Conservation (phyloP, 1,140 invertebrate species). For the Papilio xuthus region DNA sequence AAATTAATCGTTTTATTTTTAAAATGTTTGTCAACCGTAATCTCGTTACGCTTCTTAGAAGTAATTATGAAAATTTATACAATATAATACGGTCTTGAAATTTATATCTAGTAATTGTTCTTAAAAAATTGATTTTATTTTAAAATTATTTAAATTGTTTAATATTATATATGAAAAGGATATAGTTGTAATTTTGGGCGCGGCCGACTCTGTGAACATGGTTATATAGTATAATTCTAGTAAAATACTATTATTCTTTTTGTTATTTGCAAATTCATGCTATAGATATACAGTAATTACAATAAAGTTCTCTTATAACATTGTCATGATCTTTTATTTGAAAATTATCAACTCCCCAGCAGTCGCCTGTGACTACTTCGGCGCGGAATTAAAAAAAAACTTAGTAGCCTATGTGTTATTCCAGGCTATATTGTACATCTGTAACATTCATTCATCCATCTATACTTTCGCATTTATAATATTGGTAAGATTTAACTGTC, state of each 20-base stretch:
- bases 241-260: slow-evolving; percentile 72
- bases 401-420: too few species aligned
- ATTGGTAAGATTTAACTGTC: too few species aligned
- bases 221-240: slow-evolving; percentile 77
- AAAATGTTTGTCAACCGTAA: slow-evolving; percentile 47
- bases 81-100: slow-evolving; percentile 53
- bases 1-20: slow-evolving; percentile 22
- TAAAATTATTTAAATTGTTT: slow-evolving; percentile 66
- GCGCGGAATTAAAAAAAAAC: neutral
- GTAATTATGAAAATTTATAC: slow-evolving; percentile 64
- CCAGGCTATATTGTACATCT: too few species aligned
- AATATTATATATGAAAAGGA: slow-evolving; percentile 46
- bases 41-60: slow-evolving; percentile 69
- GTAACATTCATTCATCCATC: too few species aligned
- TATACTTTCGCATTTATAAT: too few species aligned
- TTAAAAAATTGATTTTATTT: slow-evolving; percentile 52
- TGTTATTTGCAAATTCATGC: slow-evolving; percentile 80
- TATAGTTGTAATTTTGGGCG: slow-evolving; percentile 67
- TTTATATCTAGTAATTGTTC: slow-evolving; percentile 66
- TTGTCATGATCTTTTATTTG: slow-evolving; percentile 57
- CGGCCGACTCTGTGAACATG: slow-evolving; percentile 71
- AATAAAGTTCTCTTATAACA: slow-evolving; percentile 81
- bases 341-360: neutral
- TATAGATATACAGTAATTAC: slow-evolving; percentile 81
- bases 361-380: neutral